These are phyloP conservation scores for Pseudois nayaur DNA, from an alignment of 2,113 vertebrate genomes.

Conservation along the genomic window DNA sequence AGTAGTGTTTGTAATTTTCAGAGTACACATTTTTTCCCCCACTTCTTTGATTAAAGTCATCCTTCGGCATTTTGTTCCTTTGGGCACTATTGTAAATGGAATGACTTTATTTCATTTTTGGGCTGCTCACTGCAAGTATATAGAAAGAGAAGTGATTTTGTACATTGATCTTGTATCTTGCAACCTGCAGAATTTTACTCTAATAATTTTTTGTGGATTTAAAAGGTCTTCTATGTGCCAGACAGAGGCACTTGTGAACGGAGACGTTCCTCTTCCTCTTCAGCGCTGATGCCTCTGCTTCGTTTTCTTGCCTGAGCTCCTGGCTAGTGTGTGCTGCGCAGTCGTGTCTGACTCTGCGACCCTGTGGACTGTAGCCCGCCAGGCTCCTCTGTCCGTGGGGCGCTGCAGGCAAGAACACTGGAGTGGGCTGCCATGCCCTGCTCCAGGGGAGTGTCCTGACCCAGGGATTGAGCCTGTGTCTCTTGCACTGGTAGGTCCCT, in stretches of 20 bases:
- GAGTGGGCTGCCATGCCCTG: neutral
- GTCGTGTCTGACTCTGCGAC: fast-evolving
- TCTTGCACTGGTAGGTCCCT: neutral
- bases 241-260: neutral
- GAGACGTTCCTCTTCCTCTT: too few relatives aligned
- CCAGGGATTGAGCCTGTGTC: neutral
- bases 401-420: neutral
- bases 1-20: neutral
- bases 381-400: neutral
- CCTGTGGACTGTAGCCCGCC: neutral
- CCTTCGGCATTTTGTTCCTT: neutral
- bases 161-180: neutral
- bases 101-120: neutral
- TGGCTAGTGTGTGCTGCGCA: neutral
- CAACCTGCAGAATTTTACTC: neutral
- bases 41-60: neutral
- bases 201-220: neutral
- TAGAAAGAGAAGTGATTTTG: neutral
- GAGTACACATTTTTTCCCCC: neutral
- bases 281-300: neutral
- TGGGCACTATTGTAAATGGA: neutral
- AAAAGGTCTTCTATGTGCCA: neutral
- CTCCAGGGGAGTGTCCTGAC: neutral
- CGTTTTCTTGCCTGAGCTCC: neutral
- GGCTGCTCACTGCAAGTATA: neutral